phyloP scores from a whole-genome alignment of 2,113 vertebrate species.

The Gopherus flavomarginatus region DNA sequence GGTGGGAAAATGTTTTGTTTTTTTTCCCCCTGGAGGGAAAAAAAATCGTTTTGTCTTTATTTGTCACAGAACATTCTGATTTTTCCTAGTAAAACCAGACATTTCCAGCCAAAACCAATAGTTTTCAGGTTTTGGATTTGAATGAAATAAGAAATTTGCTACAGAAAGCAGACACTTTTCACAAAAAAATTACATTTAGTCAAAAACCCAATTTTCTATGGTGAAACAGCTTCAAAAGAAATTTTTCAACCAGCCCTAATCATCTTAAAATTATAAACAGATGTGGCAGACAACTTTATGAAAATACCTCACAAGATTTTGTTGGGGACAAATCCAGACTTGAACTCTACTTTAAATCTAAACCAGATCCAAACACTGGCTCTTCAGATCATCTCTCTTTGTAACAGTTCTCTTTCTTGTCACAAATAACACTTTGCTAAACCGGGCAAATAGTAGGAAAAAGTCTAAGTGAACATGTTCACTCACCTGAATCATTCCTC shows the following conservation, averaged over 20 bases:
- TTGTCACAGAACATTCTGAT: too few species aligned
- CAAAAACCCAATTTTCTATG: neutral
- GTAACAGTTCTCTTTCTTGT: neutral
- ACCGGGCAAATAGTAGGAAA: neutral
- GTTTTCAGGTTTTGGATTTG: neutral
- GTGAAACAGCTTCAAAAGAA: neutral
- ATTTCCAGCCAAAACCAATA: too few species aligned
- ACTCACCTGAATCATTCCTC: neutral
- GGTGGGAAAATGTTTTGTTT: neutral
- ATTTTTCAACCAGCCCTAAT: neutral
- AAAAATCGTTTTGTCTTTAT: neutral
- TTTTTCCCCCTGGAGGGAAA: rapidly evolving
- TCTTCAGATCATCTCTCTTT: constrained; percentile 20
- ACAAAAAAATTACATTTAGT: neutral
- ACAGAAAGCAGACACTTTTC: constrained; percentile 18
- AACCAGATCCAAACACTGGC: neutral
- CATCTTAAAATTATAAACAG: neutral
- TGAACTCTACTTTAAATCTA: neutral
- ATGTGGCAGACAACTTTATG: neutral
- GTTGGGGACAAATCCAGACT: neutral
- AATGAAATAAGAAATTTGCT: neutral
- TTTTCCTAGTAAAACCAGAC: too few species aligned
- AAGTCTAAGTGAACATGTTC: neutral
- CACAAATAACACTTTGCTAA: neutral
- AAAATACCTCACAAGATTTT: neutral